Evolutionary conservation across 2,888 invertebrate genomes (phyloP).

Genomic region (Drosophila pegasa): DNA sequence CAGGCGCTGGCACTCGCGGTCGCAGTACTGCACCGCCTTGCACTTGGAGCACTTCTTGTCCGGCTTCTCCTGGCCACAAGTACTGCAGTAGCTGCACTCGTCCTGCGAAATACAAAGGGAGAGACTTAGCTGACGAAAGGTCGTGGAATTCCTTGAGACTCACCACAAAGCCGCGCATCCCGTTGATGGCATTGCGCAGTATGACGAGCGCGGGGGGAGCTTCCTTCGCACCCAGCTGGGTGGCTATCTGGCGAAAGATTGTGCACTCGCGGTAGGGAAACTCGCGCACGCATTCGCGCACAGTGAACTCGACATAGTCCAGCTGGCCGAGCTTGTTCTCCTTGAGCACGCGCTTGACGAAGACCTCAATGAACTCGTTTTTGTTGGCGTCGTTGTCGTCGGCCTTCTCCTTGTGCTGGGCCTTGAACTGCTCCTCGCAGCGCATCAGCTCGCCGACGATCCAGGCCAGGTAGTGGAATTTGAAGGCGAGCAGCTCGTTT

Average conservation of each 20-base stretch:
- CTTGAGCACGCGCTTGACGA: conserved; percentile 91
- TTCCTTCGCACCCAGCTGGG: conserved; percentile 91
- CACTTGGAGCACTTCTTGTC: conserved; percentile 98
- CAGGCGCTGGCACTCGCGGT: conserved; percentile 96
- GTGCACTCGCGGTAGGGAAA: conserved; percentile 96
- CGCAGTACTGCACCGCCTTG: conserved; percentile 96
- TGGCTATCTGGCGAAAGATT: conserved; percentile 93
- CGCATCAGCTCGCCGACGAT: conserved; percentile 90
- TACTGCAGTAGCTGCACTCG: conserved; percentile 90
- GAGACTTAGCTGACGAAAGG: background rate
- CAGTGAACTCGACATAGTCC: conserved; percentile 89
- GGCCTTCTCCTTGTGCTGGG: conserved; percentile 84
- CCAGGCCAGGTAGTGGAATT: conserved; percentile 93
- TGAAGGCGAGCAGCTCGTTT: conserved; percentile 96
- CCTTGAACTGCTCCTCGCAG: conserved; percentile 89
- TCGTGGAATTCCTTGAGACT: conserved; percentile 15
- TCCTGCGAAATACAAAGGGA: conserved; percentile 78
- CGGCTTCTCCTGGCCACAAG: conserved; percentile 95
- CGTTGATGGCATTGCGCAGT: conserved; percentile 93
- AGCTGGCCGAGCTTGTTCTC: conserved; percentile 89
- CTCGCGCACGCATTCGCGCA: conserved; percentile 94
- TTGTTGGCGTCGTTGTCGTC: conserved; percentile 67
- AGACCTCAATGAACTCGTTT: conserved; percentile 89
- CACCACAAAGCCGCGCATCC: conserved; percentile 91
- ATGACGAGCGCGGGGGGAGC: conserved; percentile 89